Base-by-base conservation (phyloP, 2,888 invertebrate genomes). In the Gnatocerus cornutus region DNA sequence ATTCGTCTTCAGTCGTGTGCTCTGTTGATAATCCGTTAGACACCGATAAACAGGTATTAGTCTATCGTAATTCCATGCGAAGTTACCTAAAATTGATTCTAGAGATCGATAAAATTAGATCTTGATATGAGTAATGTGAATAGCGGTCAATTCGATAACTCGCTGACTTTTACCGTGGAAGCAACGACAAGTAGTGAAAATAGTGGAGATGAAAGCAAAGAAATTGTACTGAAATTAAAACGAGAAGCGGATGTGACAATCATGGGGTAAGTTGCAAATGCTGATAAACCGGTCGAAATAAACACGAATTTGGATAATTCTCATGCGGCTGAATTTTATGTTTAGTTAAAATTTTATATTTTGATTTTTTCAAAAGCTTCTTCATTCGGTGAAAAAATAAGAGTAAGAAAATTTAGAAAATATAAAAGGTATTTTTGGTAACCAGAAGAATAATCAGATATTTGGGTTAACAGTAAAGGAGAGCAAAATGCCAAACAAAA, bases 171-270 rank as follows among this genome's bases (percentile, higher is more conserved):
- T 46, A 21, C 16, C 2, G 74, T 81, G 5, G 79, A 72, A 16
- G 74, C 84, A 9, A 74, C 74, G 9, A 85, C 86, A n/a, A 82
- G 79, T 50, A 86, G 85, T 63, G 75, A 80, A 29, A 83, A 84
- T 70, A 61, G 66, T 4, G 80, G 82, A 62, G 13, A 77, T n/a
- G 77, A 79, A 46, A 58, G 33, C 6, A 68, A 76, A 13, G 68
- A 37, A 5, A 75, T 83, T n/a, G 73, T 68, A 6, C 73, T 86
- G 16, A 73, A 78, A 5, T 76, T 85, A 33, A 79, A 73, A 12
- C 76, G 80, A 13, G 83, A 84, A 55, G 83, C 83, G 12, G 83
- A 83, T 67, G 76, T 86, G 37, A 77, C 77, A 12, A 80, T 86
- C 14, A 80, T 78, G 45, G 86, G 86, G 86, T 86, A 76, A 76